Conservation (phyloP, 2,113 vertebrate genomes). For the Nansenia antarctica region DNA sequence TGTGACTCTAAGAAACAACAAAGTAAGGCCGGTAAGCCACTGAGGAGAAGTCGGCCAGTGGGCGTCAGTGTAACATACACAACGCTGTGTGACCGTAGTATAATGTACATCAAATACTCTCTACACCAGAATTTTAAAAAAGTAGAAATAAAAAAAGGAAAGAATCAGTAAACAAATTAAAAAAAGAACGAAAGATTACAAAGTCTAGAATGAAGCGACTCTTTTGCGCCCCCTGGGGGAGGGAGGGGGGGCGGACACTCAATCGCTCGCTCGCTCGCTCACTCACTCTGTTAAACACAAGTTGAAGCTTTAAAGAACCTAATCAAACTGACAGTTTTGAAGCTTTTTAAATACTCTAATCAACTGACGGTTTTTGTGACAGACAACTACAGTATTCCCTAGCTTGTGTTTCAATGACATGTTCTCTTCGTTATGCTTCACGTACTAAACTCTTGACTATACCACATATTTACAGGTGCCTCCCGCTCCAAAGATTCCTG, state of each 20-base stretch:
- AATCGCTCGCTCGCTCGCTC: no score
- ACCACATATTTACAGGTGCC: conserved; percentile 68
- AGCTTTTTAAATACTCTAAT: conserved; percentile 84
- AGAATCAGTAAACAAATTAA: conserved; percentile 43
- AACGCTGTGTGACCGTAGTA: conserved; percentile 89
- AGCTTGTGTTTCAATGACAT: conserved; percentile 53
- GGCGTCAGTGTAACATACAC: conserved; percentile 90
- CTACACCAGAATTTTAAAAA: conserved; percentile 94
- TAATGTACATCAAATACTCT: conserved; percentile 99
- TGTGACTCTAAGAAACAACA: no score
- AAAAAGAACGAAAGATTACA: conserved; percentile 64
- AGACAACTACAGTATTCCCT: conserved; percentile 88
- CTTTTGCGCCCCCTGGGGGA: no score
- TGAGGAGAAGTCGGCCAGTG: conserved; percentile 71
- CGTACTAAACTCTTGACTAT: conserved; percentile 66
- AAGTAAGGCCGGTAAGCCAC: conserved; percentile 84
- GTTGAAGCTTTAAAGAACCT: conserved; percentile 83
- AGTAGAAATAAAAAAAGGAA: conserved; percentile 68
- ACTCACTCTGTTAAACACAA: conserved; percentile 80
- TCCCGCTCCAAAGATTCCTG: conserved; percentile 61
- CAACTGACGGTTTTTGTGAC: conserved; percentile 83
- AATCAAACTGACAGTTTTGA: conserved; percentile 73
- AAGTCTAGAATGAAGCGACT: conserved; percentile 87
- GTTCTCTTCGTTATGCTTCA: conserved; percentile 76
- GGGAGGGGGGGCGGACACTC: conserved; percentile 84